A percentile compares a stretch with the other conserved stretches of the same genome.
phyloP scores from a whole-genome alignment of 2,797 vertebrate genomes.

The Cynopterus sphinx region DNA sequence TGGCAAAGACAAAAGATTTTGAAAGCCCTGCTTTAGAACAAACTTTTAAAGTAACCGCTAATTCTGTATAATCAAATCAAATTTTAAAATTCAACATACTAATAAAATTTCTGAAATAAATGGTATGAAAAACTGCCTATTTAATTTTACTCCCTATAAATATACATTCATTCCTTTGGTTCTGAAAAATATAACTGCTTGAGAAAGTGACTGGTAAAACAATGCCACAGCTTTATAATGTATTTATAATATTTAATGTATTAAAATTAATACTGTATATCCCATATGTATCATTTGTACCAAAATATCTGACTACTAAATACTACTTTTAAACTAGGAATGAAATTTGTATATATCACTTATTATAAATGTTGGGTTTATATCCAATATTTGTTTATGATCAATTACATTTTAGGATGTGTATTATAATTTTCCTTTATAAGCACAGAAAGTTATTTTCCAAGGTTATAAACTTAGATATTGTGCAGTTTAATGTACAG shows the following conservation, averaged over 20 bases:
- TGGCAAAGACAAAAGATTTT: constrained; percentile 36
- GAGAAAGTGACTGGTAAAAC: constrained; percentile 18
- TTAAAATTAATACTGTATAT: constrained; percentile 44
- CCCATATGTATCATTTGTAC: background rate
- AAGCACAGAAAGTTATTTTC: constrained; percentile 17
- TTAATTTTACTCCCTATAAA: constrained; percentile 25
- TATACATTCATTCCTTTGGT: constrained; percentile 3
- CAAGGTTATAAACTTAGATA: constrained; percentile 4
- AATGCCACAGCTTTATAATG: constrained; percentile 7
- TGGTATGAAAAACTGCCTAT: background rate
- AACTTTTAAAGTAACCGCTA: constrained; percentile 22
- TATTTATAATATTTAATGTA: background rate
- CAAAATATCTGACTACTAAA: constrained; percentile 26
- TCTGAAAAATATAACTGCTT: constrained; percentile 44
- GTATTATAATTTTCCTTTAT: constrained; percentile 1
- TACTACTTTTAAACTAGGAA: constrained; percentile 38
- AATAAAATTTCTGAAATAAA: constrained; percentile 54
- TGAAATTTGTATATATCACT: background rate
- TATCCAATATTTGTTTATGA: constrained; percentile 25
- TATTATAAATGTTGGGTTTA: constrained; percentile 24
- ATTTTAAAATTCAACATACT: constrained; percentile 55
- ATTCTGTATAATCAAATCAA: constrained; percentile 3
- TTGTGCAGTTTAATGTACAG: background rate
- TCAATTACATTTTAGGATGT: background rate
- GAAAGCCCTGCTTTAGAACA: constrained; percentile 30